Evolutionary conservation across 2,797 vertebrate species (phyloP).

Genomic region (Pantherophis vulpinus): DNA sequence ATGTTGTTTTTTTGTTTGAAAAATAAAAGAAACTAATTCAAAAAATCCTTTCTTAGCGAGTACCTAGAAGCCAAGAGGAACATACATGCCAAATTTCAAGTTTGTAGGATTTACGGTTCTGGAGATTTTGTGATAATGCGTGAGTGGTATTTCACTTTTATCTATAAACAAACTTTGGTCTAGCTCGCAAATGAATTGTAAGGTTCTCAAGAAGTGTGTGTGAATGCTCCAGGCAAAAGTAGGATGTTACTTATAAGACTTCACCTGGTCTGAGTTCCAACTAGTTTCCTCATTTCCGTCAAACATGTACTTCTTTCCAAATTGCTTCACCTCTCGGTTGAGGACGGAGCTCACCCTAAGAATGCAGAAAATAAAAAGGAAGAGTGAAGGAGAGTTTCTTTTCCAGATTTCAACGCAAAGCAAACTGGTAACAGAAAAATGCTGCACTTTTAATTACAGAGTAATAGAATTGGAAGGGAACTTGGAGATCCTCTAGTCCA

Average conservation of each 20-base stretch:
- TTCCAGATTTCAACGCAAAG: background rate
- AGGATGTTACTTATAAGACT: background rate
- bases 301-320: constrained; percentile 91
- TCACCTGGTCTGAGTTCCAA: constrained; percentile 95
- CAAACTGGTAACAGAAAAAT: background rate
- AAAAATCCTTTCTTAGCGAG: no score
- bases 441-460: background rate
- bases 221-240: background rate
- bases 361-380: background rate
- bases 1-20: no score
- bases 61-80: no score
- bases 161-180: background rate
- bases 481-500: background rate
- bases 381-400: background rate
- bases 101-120: no score
- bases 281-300: constrained; percentile 90
- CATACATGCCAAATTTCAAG: no score
- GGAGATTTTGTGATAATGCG: no score
- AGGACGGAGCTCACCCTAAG: constrained; percentile 92
- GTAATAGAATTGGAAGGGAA: background rate
- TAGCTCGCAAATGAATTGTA: background rate
- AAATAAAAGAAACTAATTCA: no score
- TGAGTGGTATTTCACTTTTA: no score
- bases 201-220: background rate
- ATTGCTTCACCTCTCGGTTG: constrained; percentile 87